Percentiles rank a stretch among this genome's conserved stretches.
Conservation (phyloP, 1,140 invertebrate species). For the Melanaphis sacchari region DNA sequence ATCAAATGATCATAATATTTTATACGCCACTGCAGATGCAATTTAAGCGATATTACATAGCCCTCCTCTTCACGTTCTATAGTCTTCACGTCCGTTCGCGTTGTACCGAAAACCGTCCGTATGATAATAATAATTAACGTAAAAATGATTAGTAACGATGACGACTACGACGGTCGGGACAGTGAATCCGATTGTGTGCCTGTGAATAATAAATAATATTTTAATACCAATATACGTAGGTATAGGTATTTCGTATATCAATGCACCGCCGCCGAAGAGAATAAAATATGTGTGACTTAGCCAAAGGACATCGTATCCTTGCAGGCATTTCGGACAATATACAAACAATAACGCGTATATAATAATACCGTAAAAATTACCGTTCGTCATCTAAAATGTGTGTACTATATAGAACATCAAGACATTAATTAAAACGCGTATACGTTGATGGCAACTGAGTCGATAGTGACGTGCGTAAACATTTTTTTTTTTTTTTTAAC, state of each 20-base stretch:
- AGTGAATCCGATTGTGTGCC: neutral
- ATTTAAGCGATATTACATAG: neutral
- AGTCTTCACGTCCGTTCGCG: neutral
- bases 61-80: neutral
- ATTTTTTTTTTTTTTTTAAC: neutral
- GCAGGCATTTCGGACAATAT: neutral
- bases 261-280: no score
- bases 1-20: neutral
- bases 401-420: neutral
- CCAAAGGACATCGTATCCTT: neutral
- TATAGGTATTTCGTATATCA: no score
- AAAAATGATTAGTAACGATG: neutral
- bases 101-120: neutral
- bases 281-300: neutral
- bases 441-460: neutral
- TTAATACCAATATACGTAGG: no score
- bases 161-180: neutral
- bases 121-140: neutral
- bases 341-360: neutral
- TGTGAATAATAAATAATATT: no score
- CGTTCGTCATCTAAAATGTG: neutral
- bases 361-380: constrained; percentile 7
- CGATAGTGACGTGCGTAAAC: neutral
- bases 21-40: neutral
- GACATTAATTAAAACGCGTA: neutral